These are phyloP conservation scores for Drosophila obscura DNA, from an alignment of 1,140 invertebrate species.

Conservation along the genomic window DNA sequence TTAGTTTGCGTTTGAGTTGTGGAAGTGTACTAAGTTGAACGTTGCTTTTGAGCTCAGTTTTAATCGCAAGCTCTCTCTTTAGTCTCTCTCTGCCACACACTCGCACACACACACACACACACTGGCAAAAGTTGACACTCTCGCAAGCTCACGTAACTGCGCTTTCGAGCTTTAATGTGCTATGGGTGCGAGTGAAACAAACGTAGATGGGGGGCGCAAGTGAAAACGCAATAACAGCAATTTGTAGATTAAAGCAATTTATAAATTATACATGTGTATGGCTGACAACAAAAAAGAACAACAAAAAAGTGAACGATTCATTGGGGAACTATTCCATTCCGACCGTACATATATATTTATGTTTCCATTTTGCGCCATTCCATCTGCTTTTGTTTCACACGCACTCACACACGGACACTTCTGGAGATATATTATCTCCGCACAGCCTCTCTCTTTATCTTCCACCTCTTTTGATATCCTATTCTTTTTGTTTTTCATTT, in stretches of 20 bases:
- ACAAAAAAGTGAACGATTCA: constrained; percentile 30
- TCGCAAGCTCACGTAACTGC: constrained; percentile 66
- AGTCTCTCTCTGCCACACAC: constrained; percentile 5
- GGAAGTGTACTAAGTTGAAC: constrained; percentile 45
- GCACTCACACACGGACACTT: constrained; percentile 36
- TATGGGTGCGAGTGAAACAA: constrained; percentile 67
- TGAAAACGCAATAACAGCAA: constrained; percentile 72
- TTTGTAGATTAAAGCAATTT: constrained; percentile 52
- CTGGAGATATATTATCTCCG: constrained; percentile 14
- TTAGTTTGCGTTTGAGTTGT: constrained; percentile 29
- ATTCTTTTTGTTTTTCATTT: constrained; percentile 23
- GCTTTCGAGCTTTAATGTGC: constrained; percentile 52
- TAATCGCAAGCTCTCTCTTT: constrained; percentile 27
- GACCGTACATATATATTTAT: constrained; percentile 6
- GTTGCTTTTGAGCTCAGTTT: constrained; percentile 58
- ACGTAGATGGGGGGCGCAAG: constrained; percentile 57
- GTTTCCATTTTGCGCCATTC: constrained; percentile 4
- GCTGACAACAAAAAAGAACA: constrained; percentile 36
- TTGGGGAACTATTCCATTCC: constrained; percentile 22
- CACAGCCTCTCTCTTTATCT: constrained; percentile 48
- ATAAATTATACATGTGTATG: constrained; percentile 41
- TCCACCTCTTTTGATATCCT: not conserved
- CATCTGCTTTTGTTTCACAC: constrained; percentile 62
- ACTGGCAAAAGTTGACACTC: constrained; percentile 9
- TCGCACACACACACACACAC: constrained; percentile 18